Evolutionary conservation across 2,113 vertebrate genomes (phyloP).

Genomic region (Monopterus albus): DNA sequence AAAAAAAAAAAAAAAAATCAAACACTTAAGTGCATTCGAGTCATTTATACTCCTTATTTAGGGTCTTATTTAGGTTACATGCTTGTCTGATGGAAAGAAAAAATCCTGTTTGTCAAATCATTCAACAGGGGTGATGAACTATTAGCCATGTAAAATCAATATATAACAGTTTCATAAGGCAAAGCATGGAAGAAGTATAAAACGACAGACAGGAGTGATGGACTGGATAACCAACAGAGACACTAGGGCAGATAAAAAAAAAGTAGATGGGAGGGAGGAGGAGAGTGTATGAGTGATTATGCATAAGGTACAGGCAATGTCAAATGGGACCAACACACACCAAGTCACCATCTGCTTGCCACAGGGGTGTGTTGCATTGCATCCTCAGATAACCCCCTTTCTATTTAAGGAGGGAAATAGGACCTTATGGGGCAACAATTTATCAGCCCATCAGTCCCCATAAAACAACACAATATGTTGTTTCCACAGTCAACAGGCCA

Average conservation of each 20-base stretch:
- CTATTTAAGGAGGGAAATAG: conserved; percentile 32
- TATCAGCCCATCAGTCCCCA: conserved; percentile 30
- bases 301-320: conserved; percentile 43
- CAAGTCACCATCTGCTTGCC: conserved; percentile 57
- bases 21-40: background rate
- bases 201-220: conserved; percentile 30
- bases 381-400: conserved; percentile 47
- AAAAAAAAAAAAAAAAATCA: too few species aligned
- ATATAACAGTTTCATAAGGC: conserved; percentile 47
- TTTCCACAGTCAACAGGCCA: background rate
- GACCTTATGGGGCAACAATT: conserved; percentile 21
- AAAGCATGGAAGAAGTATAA: conserved; percentile 18
- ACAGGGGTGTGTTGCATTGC: background rate
- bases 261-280: background rate
- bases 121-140: conserved; percentile 45
- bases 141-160: conserved; percentile 48
- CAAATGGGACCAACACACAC: conserved; percentile 49
- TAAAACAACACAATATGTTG: conserved; percentile 4
- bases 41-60: background rate
- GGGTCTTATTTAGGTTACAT: conserved; percentile 1
- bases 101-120: conserved; percentile 38
- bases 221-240: conserved; percentile 22
- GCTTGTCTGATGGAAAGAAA: background rate
- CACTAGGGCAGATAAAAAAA: conserved; percentile 14
- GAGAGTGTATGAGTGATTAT: conserved; percentile 21